Conservation (phyloP, 35 echinoderm and acorn worm genomes). For the Heliocidaris tuberculata region DNA sequence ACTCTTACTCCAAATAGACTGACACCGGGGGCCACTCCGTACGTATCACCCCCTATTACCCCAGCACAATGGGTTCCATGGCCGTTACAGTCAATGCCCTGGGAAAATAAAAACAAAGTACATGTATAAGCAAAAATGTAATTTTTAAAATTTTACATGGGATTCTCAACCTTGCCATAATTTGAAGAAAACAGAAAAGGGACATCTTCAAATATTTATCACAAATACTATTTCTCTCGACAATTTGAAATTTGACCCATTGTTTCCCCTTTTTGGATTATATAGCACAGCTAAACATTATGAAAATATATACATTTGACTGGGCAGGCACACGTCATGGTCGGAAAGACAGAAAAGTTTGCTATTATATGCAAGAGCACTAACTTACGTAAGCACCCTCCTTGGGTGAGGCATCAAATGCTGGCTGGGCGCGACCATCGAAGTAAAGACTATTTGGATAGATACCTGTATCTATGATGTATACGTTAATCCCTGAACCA, state of each 20-base stretch:
- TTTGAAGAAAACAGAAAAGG: too few relatives aligned
- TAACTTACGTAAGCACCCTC: not conserved
- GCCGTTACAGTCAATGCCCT: slow-evolving; percentile 7
- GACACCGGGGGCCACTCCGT: not conserved
- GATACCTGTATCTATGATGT: not conserved
- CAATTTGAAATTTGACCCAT: too few relatives aligned
- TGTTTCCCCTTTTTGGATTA: too few relatives aligned
- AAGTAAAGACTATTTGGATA: not conserved
- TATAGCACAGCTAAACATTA: too few relatives aligned
- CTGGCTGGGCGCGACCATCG: not conserved
- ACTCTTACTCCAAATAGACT: not conserved
- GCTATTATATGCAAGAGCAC: not conserved
- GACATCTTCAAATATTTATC: too few relatives aligned
- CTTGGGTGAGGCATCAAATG: not conserved
- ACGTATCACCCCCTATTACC: not conserved
- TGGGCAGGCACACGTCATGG: too few relatives aligned
- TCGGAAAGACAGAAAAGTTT: too few relatives aligned
- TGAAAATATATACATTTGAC: too few relatives aligned
- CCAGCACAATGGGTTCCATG: not conserved
- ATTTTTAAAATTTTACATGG: too few relatives aligned
- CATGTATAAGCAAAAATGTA: too few relatives aligned
- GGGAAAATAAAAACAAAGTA: not conserved
- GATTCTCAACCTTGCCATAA: too few relatives aligned
- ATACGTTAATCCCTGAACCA: not conserved
- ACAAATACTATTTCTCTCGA: too few relatives aligned